Evolutionary conservation across 2,888 invertebrate species (phyloP).

Genomic region (Drosophila leonis): DNA sequence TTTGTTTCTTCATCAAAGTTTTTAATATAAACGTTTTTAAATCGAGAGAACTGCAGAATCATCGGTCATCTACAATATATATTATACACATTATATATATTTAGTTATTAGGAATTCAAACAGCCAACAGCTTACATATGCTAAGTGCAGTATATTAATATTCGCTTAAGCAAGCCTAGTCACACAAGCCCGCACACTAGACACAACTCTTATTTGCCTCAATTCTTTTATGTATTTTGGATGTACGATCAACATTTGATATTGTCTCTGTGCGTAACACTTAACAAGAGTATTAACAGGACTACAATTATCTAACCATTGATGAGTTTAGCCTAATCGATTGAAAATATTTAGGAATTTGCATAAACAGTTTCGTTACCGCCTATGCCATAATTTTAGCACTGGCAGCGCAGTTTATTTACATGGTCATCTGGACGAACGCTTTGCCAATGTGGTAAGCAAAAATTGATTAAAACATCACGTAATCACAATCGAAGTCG

Average conservation of each 20-base stretch:
- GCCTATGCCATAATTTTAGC: slow-evolving; percentile 56
- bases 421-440: slow-evolving; percentile 6
- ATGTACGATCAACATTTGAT: not conserved
- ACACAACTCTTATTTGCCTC: not conserved
- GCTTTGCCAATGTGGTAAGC: slow-evolving; percentile 56
- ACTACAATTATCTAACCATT: slow-evolving; percentile 9
- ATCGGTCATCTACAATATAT: no score
- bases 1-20: no score
- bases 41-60: no score
- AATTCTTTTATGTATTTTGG: not conserved
- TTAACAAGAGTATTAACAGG: not conserved
- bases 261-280: not conserved
- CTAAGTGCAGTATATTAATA: not conserved
- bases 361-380: slow-evolving; percentile 59
- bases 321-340: slow-evolving; percentile 62
- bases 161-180: no score
- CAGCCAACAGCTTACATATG: no score
- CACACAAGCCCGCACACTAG: no score
- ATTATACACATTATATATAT: no score
- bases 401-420: slow-evolving; percentile 41
- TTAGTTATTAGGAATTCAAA: no score
- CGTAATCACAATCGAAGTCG: slow-evolving; percentile 65
- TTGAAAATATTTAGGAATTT: slow-evolving; percentile 64
- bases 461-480: slow-evolving; percentile 78
- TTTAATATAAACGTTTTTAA: no score